Evolutionary conservation across 2,888 invertebrate species (phyloP), one percentile per base, ranked within the genome.

Genomic region (Escarpia spicata): DNA sequence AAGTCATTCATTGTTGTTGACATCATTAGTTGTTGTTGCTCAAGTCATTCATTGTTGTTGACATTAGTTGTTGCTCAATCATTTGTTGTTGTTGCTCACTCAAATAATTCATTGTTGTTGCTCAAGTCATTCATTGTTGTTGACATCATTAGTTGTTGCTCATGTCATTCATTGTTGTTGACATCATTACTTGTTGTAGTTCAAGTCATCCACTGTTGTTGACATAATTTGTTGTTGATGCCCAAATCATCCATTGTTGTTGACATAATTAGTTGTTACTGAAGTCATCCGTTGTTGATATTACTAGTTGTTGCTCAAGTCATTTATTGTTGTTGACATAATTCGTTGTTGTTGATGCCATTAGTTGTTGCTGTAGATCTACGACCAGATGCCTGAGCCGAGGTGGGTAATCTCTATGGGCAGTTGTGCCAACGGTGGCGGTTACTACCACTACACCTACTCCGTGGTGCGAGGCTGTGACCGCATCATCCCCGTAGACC

Each of bases 391-490:
- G 99, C 98, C 98, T 89, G 98, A 99, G 95, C 99, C 99, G 0
- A 97, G 98, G 96, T 99, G 99, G 99, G 99, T 99, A 4, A 98
- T 99, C 96, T 99, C 99, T 0, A 99, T 99, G 99, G 99, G 99
- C 89, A 99, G 99, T 96, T 99, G 99, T 97, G 99, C 99, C 31
- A 99, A 99, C 97, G 99, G 99, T 93, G 99, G 99, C 94, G 99
- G 99, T 92, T 99, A 99, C 96, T 99, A 99, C 96, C 99, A 99
- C 97, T 99, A 99, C 96, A 99, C 99, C 90, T 99, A 99, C 96
- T 98, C 99, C 26, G 99, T 99, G 94, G 99, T 99, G 15, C 97
- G 99, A 95, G 99, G 99, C 75, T 99, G 99, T 97, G 99, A 99
- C 97, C 97, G 99, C 93, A 98, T 99, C 95, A 98, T 99, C 95